Conservation (phyloP, 2,113 vertebrate species). For the Hippolais icterina region DNA sequence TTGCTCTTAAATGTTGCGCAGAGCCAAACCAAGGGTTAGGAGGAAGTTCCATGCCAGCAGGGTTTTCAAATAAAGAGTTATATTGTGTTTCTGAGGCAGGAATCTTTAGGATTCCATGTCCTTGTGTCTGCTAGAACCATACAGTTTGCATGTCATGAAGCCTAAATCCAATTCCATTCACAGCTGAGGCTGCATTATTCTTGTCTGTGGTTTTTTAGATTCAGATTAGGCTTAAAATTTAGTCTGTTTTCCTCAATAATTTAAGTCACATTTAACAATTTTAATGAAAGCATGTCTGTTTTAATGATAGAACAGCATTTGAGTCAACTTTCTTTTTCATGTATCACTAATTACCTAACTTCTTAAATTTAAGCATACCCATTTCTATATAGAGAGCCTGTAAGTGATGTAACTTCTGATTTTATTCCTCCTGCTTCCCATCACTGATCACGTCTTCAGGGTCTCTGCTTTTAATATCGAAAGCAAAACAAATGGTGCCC, state of each 20-base stretch:
- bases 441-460: not conserved
- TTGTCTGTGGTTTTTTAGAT: not conserved
- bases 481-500: not conserved
- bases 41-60: not conserved
- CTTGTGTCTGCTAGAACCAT: not conserved
- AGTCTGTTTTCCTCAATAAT: not conserved
- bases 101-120: not conserved
- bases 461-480: not conserved
- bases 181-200: not conserved
- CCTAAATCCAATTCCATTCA: not conserved
- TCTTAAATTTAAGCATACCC: not conserved
- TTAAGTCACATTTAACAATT: not conserved
- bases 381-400: not conserved
- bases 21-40: not conserved
- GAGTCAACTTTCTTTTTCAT: not conserved
- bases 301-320: not conserved
- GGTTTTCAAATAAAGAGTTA: not conserved
- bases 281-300: not conserved
- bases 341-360: not conserved
- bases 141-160: fast-evolving
- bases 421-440: fast-evolving
- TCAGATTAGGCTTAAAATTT: not conserved
- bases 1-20: not conserved
- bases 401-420: too few relatives aligned
- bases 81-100: not conserved